phyloP scores from a whole-genome alignment of 2,888 invertebrate species.

The Mesorhabditis spiculigera region DNA sequence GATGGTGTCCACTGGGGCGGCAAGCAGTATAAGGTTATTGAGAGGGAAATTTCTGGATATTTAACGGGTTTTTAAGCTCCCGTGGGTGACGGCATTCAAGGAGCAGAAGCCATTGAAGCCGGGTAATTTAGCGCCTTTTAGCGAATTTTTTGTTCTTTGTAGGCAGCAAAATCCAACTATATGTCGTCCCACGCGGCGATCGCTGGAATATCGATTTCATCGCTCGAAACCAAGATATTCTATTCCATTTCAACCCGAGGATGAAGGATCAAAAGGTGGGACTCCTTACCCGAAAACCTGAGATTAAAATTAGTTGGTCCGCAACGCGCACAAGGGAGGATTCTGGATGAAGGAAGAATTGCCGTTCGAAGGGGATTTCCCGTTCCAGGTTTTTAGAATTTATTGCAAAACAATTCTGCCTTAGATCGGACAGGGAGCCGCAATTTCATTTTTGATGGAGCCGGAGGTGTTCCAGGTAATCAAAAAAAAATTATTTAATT shows the following conservation, averaged over 20 bases:
- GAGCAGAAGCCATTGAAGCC: conserved; percentile 14
- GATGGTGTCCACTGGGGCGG: conserved; percentile 52
- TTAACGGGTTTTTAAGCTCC: conserved; percentile 25
- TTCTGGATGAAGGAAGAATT: conserved; percentile 57
- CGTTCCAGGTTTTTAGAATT: conserved; percentile 44
- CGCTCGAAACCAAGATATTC: conserved; percentile 44
- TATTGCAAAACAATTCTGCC: neutral
- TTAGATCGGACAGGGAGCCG: neutral
- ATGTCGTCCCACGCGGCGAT: conserved; percentile 52
- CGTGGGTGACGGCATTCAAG: conserved; percentile 51
- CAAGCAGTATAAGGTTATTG: conserved; percentile 7
- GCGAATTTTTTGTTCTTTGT: neutral
- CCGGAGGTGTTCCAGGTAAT: neutral
- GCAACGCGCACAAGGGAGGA: conserved; percentile 49
- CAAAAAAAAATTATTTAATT: no score
- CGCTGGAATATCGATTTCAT: conserved; percentile 53
- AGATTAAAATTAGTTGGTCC: conserved; percentile 41
- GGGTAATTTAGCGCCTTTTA: conserved; percentile 24
- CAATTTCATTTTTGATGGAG: neutral
- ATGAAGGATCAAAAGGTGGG: conserved; percentile 50
- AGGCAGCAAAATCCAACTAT: conserved; percentile 43
- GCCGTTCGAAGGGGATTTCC: conserved; percentile 48
- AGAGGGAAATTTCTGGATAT: neutral
- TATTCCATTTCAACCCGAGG: conserved; percentile 58
- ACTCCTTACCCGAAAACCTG: neutral